These are phyloP conservation scores for Cyphomyrus discorhynchus DNA, from an alignment of 2,113 vertebrate species.

Conservation along the genomic window DNA sequence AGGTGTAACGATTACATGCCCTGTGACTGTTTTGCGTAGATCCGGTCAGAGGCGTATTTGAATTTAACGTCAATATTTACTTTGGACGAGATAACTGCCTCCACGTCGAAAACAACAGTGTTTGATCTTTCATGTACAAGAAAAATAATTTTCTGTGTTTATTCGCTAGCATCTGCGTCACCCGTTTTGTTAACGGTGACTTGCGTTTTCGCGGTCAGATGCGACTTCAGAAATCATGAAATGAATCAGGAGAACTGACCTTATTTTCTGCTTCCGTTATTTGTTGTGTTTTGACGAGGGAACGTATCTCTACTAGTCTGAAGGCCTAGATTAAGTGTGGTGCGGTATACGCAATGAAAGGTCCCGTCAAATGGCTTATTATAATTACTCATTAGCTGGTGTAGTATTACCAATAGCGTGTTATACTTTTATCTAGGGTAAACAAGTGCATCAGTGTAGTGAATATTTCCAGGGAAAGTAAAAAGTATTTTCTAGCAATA, in stretches of 20 bases:
- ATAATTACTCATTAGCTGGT: constrained; percentile 44
- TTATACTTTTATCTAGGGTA: constrained; percentile 29
- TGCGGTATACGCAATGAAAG: constrained; percentile 34
- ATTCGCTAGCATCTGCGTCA: neutral
- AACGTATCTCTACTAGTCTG: neutral
- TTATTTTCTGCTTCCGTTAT: neutral
- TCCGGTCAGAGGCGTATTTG: constrained; percentile 38
- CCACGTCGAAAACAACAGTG: constrained; percentile 48
- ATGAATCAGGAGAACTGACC: neutral
- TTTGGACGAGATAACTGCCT: constrained; percentile 41
- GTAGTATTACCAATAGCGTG: constrained; percentile 52
- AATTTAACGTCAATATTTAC: constrained; percentile 63
- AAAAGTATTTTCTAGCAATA: neutral
- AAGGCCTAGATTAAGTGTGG: neutral
- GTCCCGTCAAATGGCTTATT: constrained; percentile 41
- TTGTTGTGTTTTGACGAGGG: neutral
- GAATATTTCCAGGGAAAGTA: neutral
- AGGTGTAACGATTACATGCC: constrained; percentile 35
- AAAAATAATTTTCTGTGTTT: neutral
- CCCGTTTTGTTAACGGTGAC: neutral
- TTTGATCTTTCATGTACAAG: constrained; percentile 31
- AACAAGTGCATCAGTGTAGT: constrained; percentile 10
- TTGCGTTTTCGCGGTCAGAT: neutral
- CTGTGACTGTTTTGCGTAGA: constrained; percentile 41
- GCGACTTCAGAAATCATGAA: neutral